A percentile compares a stretch with the other conserved stretches of the same genome.
Conservation (phyloP, 30 jellyfish, hydroid and myxozoan genomes). For the Morbakka virulenta region DNA sequence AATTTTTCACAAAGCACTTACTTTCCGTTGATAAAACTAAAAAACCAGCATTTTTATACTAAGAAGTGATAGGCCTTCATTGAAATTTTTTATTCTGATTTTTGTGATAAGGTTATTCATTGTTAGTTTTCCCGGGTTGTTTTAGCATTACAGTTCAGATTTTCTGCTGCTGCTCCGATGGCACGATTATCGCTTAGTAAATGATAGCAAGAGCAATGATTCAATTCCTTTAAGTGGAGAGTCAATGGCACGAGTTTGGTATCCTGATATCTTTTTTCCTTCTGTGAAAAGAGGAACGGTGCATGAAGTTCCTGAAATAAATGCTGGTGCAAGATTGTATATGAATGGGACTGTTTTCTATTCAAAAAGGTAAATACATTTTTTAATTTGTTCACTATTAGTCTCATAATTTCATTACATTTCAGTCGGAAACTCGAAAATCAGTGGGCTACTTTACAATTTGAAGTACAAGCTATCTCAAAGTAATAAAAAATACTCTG, state of each 20-base stretch:
- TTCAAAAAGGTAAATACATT: slow-evolving; percentile 30
- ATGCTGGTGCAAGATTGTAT: slow-evolving; percentile 42
- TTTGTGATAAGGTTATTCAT: no score
- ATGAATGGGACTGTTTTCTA: slow-evolving; percentile 60
- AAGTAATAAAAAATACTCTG: no score
- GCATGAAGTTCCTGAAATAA: slow-evolving; percentile 38
- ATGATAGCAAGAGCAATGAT: slow-evolving; percentile 13
- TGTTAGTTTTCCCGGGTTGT: no score
- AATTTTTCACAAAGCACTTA: no score
- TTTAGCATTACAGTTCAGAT: slow-evolving; percentile 70
- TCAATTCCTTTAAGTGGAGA: slow-evolving; percentile 35
- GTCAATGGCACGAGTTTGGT: slow-evolving; percentile 14
- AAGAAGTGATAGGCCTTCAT: no score
- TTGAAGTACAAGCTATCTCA: no score
- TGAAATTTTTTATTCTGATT: no score
- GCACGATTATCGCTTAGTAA: slow-evolving; percentile 59
- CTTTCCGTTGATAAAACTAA: no score
- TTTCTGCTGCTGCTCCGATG: slow-evolving; percentile 46
- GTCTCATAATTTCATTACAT: no score
- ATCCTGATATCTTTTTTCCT: slow-evolving; percentile 55
- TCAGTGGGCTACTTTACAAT: no score
- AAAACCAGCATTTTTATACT: no score
- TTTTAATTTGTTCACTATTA: background rate
- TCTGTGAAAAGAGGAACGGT: slow-evolving; percentile 43
- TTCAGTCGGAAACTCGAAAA: no score